Percentiles rank a stretch among this genome's conserved stretches.
phyloP scores from a whole-genome alignment of 1,140 invertebrate genomes.

The Zaprionus lachaisei region DNA sequence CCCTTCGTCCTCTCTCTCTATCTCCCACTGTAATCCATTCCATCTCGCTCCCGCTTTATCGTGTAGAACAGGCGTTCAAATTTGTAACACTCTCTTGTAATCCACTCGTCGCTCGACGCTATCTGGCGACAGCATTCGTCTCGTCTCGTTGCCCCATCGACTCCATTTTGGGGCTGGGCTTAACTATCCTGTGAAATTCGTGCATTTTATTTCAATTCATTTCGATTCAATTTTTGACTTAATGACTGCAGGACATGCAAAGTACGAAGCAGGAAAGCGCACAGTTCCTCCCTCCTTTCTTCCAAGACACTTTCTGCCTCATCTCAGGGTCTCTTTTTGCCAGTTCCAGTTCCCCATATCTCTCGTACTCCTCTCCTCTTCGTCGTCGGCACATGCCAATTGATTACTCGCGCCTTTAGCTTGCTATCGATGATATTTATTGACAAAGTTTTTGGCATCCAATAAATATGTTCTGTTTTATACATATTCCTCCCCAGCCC shows the following conservation, averaged over 20 bases:
- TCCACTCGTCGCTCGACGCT: constrained; percentile 41
- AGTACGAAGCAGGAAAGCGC: constrained; percentile 34
- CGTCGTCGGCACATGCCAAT: constrained; percentile 20
- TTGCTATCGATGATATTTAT: constrained; percentile 67
- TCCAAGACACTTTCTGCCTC: constrained; percentile 2
- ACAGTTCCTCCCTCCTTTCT: not conserved
- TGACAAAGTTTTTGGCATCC: constrained; percentile 68
- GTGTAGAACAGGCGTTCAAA: constrained; percentile 52
- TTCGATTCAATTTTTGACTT: constrained; percentile 74
- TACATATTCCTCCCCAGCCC: constrained; percentile 21
- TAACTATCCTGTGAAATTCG: constrained; percentile 57
- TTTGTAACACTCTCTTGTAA: constrained; percentile 69
- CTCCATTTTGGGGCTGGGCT: constrained; percentile 7
- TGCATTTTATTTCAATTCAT: constrained; percentile 79
- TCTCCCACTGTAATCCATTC: not conserved
- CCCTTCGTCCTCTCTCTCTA: constrained; percentile 4
- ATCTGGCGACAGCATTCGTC: constrained; percentile 45
- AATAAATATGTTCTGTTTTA: constrained; percentile 60
- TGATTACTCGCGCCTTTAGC: constrained; percentile 49
- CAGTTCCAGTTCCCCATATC: constrained; percentile 17
- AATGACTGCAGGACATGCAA: constrained; percentile 79
- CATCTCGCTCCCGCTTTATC: constrained; percentile 11
- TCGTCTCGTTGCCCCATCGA: constrained; percentile 24
- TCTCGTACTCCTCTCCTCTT: not conserved
- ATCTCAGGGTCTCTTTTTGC: constrained; percentile 26